These are phyloP conservation scores for Lanistes nyassanus DNA, from an alignment of 1,140 invertebrate species.

Conservation along the genomic window DNA sequence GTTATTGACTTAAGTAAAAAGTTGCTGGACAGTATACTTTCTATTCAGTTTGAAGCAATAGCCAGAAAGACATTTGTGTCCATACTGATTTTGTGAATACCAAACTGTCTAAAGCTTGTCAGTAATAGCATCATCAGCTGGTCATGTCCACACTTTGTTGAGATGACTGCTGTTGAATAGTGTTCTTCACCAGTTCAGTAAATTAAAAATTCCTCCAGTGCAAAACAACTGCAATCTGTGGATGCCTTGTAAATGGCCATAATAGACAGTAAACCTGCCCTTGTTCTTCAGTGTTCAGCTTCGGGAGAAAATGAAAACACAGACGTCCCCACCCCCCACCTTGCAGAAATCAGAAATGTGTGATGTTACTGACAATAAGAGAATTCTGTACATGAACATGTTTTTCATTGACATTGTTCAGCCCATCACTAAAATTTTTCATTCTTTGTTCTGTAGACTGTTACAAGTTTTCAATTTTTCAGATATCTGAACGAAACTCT, in stretches of 20 bases:
- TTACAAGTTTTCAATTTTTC: neutral
- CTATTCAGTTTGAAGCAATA: slow-evolving; percentile 3
- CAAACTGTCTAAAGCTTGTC: neutral
- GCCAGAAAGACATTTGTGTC: too few relatives aligned
- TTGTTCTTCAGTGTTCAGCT: slow-evolving; percentile 17
- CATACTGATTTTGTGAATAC: neutral
- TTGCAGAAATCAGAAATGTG: neutral
- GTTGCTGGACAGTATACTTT: slow-evolving; percentile 16
- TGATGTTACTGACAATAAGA: neutral
- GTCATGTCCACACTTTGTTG: neutral
- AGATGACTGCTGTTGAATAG: neutral
- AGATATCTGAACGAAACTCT: slow-evolving; percentile 5
- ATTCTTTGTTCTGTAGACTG: neutral
- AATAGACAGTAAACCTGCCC: slow-evolving; percentile 14
- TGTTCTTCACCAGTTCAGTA: neutral
- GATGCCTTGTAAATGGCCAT: slow-evolving; percentile 4
- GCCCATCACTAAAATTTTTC: slow-evolving; percentile 6
- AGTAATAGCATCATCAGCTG: slow-evolving; percentile 10
- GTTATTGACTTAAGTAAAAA: slow-evolving; percentile 20
- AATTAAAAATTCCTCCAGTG: slow-evolving; percentile 2
- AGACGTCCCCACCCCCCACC: neutral
- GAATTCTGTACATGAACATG: slow-evolving; percentile 3
- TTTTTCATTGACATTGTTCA: slow-evolving; percentile 14
- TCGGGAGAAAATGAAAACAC: slow-evolving; percentile 27
- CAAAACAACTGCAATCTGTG: neutral